phyloP scores from a whole-genome alignment of 30 jellyfish, hydroid and myxozoan species.

The Turritopsis rubra region DNA sequence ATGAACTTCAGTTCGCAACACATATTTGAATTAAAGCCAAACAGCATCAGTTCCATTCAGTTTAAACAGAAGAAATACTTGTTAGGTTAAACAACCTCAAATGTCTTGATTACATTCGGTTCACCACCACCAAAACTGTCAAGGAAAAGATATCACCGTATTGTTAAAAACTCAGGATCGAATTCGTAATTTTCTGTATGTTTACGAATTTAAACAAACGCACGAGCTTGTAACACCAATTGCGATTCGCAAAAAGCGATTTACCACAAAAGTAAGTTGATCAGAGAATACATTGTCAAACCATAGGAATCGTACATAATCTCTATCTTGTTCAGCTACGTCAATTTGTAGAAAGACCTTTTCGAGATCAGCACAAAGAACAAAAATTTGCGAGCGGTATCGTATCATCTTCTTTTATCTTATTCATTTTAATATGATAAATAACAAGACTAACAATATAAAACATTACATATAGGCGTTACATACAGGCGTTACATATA shows the following conservation, averaged over 20 bases:
- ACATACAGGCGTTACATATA: too few species aligned
- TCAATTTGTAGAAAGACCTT: conserved; percentile 19
- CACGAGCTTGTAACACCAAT: conserved; percentile 25
- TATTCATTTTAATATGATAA: too few species aligned
- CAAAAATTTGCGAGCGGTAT: conserved; percentile 3
- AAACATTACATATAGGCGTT: too few species aligned
- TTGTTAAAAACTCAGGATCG: background rate
- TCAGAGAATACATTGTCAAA: conserved; percentile 8
- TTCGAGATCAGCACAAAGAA: conserved; percentile 19
- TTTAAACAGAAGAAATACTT: too few species aligned
- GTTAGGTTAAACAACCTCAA: background rate
- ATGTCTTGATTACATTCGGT: background rate
- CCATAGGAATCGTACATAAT: conserved; percentile 18
- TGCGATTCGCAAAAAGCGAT: background rate
- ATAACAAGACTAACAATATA: too few species aligned
- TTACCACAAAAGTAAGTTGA: conserved; percentile 8
- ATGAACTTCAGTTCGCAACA: too few species aligned
- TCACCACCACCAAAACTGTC: background rate
- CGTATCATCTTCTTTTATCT: too few species aligned
- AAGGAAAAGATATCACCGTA: background rate
- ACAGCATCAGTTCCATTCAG: too few species aligned
- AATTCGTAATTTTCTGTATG: background rate
- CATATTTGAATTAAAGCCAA: too few species aligned
- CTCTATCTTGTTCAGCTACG: conserved; percentile 20
- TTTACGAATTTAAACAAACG: background rate